phyloP scores from a whole-genome alignment of 2,888 invertebrate genomes.

The Perithous albicinctus region DNA sequence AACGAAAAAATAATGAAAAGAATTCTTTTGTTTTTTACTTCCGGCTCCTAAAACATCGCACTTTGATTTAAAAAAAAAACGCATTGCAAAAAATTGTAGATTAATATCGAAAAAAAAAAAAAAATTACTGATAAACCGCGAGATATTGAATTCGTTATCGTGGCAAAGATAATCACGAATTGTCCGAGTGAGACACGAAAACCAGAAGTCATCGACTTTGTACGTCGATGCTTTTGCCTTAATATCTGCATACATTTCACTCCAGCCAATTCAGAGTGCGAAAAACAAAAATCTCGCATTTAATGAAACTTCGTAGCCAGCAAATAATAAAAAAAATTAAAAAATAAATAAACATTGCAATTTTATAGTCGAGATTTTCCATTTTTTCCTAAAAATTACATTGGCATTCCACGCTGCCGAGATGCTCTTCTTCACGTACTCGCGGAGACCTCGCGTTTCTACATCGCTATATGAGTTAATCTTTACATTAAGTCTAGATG shows the following conservation, averaged over 20 bases:
- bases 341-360: background rate
- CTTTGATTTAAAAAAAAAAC: background rate
- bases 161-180: background rate
- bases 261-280: background rate
- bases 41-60: background rate
- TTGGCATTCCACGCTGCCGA: constrained; percentile 42
- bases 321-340: background rate
- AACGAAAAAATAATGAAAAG: no score
- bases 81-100: background rate
- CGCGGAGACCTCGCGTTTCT: constrained; percentile 76
- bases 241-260: background rate
- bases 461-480: constrained; percentile 63
- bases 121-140: background rate
- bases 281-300: background rate
- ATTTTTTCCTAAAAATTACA: constrained; percentile 58
- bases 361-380: constrained; percentile 45
- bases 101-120: background rate
- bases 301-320: constrained; percentile 18
- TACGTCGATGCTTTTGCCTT: background rate
- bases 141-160: background rate
- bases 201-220: background rate
- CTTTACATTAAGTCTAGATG: constrained; percentile 67
- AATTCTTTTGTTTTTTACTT: background rate
- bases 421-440: constrained; percentile 53
- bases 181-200: background rate